phyloP scores from a whole-genome alignment of 2,113 vertebrate genomes.

The Myrmophylax atrothorax region DNA sequence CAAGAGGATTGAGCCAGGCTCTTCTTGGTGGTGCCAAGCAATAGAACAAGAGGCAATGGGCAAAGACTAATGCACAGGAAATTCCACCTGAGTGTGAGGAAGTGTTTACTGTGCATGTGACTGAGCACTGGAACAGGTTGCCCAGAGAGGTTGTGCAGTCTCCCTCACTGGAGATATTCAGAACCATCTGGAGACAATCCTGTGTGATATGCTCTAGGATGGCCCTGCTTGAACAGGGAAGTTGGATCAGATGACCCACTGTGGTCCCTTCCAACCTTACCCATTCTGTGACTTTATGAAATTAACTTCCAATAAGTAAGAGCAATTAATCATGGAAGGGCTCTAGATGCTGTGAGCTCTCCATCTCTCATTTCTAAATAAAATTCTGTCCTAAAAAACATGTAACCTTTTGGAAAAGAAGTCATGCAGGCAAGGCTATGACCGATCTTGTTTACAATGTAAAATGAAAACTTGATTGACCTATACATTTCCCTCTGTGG shows the following conservation, averaged over 20 bases:
- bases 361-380: not conserved
- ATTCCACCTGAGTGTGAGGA: not conserved
- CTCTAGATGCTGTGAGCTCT: not conserved
- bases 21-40: not conserved
- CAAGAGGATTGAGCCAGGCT: not conserved
- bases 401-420: not conserved
- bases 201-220: not conserved
- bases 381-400: not conserved
- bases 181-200: not conserved
- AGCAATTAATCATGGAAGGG: not conserved
- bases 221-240: not conserved
- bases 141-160: not conserved
- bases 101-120: not conserved
- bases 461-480: not conserved
- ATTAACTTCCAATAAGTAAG: not conserved
- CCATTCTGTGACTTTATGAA: not conserved
- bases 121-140: not conserved
- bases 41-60: not conserved
- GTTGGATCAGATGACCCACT: not conserved
- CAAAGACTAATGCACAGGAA: not conserved
- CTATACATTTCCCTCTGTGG: not conserved
- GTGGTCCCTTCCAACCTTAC: not conserved
- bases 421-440: not conserved
- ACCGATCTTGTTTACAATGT: not conserved
- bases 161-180: not conserved